Conservation (phyloP, 1,140 invertebrate genomes). For the Drosophila pectinifera region DNA sequence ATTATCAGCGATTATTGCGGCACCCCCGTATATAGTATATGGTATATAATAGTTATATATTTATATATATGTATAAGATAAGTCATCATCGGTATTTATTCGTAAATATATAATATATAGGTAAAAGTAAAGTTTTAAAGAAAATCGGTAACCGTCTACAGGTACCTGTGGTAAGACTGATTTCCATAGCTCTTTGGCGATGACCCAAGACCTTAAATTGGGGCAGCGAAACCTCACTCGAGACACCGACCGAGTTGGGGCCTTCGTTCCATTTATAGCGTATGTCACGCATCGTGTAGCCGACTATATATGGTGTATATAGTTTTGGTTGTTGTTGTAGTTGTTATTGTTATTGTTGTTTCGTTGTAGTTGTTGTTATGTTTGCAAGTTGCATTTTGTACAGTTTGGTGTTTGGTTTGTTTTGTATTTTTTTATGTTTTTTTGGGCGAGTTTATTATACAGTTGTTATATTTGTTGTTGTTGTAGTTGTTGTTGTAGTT, state of each 20-base stretch:
- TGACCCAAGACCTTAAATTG: conserved; percentile 97
- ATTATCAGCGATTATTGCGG: conserved; percentile 5
- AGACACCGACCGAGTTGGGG: conserved; percentile 95
- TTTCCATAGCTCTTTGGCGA: conserved; percentile 95
- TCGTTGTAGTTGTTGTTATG: conserved; percentile 45
- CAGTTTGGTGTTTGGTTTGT: conserved; percentile 49
- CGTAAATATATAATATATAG: conserved; percentile 55
- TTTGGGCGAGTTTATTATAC: conserved; percentile 47
- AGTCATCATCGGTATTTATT: conserved; percentile 55
- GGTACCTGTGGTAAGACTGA: conserved; percentile 96
- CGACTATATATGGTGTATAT: conserved; percentile 89
- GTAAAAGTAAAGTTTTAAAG: conserved; percentile 76
- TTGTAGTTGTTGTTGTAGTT: conserved; percentile 50
- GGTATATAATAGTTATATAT: conserved; percentile 48
- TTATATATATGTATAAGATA: conserved; percentile 39
- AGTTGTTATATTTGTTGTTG: conserved; percentile 47
- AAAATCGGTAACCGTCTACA: conserved; percentile 86
- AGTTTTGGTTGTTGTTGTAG: conserved; percentile 37
- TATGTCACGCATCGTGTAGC: conserved; percentile 98
- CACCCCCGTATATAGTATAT: conserved; percentile 16
- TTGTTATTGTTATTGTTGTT: conserved; percentile 28
- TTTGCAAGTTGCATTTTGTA: conserved; percentile 47
- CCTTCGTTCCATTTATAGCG: conserved; percentile 98
- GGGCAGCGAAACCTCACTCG: conserved; percentile 96
- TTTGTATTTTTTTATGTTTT: conserved; percentile 28